phyloP scores from a whole-genome alignment of 2,888 invertebrate genomes.

The Xestia rhomboidea region DNA sequence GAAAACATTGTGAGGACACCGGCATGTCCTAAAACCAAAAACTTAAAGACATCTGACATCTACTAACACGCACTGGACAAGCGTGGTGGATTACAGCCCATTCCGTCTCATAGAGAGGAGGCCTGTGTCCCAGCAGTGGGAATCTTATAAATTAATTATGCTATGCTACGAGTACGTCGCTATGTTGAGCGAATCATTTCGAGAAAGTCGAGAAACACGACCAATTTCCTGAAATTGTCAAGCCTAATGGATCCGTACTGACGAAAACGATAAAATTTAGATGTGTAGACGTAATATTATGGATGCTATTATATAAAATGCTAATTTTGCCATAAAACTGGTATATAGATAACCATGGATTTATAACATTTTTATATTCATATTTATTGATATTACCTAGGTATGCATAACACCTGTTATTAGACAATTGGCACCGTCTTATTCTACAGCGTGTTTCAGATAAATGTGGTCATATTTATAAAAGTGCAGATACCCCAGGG shows the following conservation, averaged over 20 bases:
- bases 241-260: conserved; percentile 8
- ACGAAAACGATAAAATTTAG: conserved; percentile 29
- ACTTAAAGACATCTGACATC: not conserved
- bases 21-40: not conserved
- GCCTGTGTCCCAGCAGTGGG: not conserved
- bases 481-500: too few relatives aligned
- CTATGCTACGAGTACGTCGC: not conserved
- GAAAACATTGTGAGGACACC: not conserved
- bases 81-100: not conserved
- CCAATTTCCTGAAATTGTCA: conserved; percentile 14
- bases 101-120: not conserved
- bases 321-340: conserved; percentile 4
- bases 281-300: conserved; percentile 9
- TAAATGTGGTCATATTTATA: too few relatives aligned
- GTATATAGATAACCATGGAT: conserved; percentile 27
- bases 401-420: not conserved
- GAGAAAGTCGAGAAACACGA: not conserved
- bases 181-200: not conserved
- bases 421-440: not conserved
- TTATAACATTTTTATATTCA: conserved; percentile 2
- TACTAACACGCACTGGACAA: not conserved
- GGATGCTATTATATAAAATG: conserved; percentile 33
- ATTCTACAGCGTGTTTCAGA: not conserved
- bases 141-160: not conserved
- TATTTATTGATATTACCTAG: conserved; percentile 15